Conservation (phyloP, 2,888 invertebrate genomes). For the Dryobota labecula region DNA sequence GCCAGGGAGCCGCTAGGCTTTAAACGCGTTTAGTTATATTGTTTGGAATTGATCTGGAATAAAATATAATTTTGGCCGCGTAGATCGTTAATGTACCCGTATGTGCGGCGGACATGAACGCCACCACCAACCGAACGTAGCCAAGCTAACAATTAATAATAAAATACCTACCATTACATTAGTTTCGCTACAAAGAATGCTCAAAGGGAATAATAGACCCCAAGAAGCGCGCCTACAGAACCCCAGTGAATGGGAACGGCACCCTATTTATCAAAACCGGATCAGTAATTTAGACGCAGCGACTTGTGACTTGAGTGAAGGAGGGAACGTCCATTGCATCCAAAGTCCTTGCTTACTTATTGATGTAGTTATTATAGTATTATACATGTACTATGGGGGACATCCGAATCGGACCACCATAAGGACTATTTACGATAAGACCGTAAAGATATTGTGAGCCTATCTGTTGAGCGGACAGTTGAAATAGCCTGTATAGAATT, state of each 20-base stretch:
- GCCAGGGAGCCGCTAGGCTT: too few species aligned
- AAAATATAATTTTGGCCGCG: too few species aligned
- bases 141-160: neutral
- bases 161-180: conserved; percentile 18
- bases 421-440: too few species aligned
- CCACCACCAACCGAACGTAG: conserved; percentile 1
- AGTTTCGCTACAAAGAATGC: conserved; percentile 10
- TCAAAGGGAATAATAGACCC: conserved; percentile 10
- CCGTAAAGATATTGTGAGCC: too few species aligned
- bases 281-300: conserved; percentile 36
- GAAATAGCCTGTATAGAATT: too few species aligned
- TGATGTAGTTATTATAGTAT: too few species aligned
- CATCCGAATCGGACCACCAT: too few species aligned
- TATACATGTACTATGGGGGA: too few species aligned
- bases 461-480: too few species aligned
- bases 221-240: conserved; percentile 9
- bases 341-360: neutral
- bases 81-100: too few species aligned
- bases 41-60: too few species aligned
- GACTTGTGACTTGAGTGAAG: conserved; percentile 19
- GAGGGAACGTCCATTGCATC: neutral
- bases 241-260: conserved; percentile 5
- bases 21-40: too few species aligned
- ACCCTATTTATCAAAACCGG: conserved; percentile 37
- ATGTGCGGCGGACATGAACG: neutral